Conservation (phyloP, 2,113 vertebrate species). For the Hemichromis elongatus region DNA sequence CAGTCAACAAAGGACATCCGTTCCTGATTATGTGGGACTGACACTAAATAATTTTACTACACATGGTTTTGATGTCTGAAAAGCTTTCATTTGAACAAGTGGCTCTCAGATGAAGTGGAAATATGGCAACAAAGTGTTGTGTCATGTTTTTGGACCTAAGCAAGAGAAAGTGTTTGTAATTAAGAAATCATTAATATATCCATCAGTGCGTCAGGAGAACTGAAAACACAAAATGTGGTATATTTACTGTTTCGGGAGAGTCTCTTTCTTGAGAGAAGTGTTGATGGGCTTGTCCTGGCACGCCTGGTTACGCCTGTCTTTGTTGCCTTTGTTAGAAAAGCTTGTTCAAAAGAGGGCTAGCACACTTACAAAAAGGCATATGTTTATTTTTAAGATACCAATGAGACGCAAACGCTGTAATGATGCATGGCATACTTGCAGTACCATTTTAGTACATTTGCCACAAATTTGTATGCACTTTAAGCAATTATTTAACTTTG, state of each 20-base stretch:
- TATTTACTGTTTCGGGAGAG: background rate
- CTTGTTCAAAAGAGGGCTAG: background rate
- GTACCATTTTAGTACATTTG: background rate
- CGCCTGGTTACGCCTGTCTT: background rate
- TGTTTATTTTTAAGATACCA: background rate
- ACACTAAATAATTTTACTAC: background rate
- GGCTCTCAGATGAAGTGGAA: background rate
- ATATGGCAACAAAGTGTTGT: background rate
- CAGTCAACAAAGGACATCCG: background rate
- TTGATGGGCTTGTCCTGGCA: background rate
- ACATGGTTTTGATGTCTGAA: background rate
- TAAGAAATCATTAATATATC: background rate
- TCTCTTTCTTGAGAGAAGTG: background rate
- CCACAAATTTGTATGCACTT: background rate
- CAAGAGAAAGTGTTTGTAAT: background rate
- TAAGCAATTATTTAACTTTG: background rate
- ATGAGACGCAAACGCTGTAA: background rate
- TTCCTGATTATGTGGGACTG: background rate
- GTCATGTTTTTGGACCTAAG: background rate
- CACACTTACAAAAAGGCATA: background rate
- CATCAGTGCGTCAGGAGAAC: accelerated
- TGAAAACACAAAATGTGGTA: background rate
- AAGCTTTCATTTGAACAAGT: background rate
- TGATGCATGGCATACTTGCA: background rate
- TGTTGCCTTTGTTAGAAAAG: background rate